Percentiles rank a stretch among this genome's conserved stretches.
Evolutionary conservation across 1,140 invertebrate genomes (phyloP).

Genomic region (Euura saliciscinereae): DNA sequence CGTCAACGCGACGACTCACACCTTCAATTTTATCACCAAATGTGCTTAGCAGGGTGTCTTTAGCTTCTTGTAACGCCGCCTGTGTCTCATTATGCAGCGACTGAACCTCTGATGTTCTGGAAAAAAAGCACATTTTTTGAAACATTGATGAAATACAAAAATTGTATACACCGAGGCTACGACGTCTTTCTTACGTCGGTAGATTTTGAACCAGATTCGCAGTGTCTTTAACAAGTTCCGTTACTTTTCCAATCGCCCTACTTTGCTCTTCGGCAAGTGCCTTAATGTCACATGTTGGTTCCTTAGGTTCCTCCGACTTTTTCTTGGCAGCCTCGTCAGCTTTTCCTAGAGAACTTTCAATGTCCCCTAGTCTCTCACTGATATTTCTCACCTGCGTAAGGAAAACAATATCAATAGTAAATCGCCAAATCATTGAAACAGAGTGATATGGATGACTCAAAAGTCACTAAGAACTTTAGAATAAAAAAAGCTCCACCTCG

Average conservation of each 20-base stretch:
- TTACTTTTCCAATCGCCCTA: constrained; percentile 34
- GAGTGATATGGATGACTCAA: too few species aligned
- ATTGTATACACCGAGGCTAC: background rate
- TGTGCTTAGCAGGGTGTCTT: constrained; percentile 44
- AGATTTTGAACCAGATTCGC: constrained; percentile 42
- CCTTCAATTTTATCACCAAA: constrained; percentile 37
- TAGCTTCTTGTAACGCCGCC: constrained; percentile 45
- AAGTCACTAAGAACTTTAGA: too few species aligned
- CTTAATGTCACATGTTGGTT: constrained; percentile 25
- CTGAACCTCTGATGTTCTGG: constrained; percentile 42
- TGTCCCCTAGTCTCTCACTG: constrained; percentile 24
- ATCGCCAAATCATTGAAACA: too few species aligned
- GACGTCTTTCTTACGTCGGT: constrained; percentile 37
- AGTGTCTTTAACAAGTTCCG: constrained; percentile 45
- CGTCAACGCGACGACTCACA: constrained; percentile 59
- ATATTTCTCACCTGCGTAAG: constrained; percentile 30
- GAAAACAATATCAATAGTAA: too few species aligned
- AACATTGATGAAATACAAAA: background rate
- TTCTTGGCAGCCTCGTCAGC: constrained; percentile 24
- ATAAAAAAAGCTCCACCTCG: constrained; percentile 33
- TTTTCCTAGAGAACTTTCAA: constrained; percentile 34
- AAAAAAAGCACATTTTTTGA: background rate
- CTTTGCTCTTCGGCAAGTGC: constrained; percentile 39
- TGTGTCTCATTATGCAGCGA: constrained; percentile 50
- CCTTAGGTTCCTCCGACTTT: constrained; percentile 20